phyloP scores from a whole-genome alignment of 2,113 vertebrate genomes.

The Odocoileus hemionus region DNA sequence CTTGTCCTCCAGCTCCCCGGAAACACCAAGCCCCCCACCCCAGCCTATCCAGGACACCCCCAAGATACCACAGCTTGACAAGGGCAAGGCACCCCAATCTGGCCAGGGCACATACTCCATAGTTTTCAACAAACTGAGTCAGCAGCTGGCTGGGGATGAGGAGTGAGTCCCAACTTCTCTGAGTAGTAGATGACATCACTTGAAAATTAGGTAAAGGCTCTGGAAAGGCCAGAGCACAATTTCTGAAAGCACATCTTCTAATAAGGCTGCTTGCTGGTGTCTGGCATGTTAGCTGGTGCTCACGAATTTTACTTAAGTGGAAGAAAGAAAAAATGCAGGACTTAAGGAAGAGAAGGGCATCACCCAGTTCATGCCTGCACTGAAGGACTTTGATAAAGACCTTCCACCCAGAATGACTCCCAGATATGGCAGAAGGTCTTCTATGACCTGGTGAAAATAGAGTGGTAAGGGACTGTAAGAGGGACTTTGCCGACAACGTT shows the following conservation, averaged over 20 bases:
- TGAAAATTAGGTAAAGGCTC: background rate
- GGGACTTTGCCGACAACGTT: accelerated
- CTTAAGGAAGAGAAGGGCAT: background rate
- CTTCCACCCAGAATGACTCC: background rate
- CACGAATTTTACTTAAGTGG: background rate
- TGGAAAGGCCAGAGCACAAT: background rate
- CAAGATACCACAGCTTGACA: background rate
- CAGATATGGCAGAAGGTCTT: background rate
- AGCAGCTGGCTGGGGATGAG: background rate
- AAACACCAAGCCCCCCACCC: background rate
- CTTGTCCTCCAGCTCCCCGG: background rate
- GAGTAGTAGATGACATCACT: background rate
- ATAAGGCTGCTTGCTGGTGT: background rate
- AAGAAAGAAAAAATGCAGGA: background rate
- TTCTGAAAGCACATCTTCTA: background rate
- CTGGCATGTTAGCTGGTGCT: background rate
- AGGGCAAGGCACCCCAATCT: background rate
- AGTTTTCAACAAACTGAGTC: background rate
- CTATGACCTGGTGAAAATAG: accelerated
- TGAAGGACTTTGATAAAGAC: background rate
- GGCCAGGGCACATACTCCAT: background rate
- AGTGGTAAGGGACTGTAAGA: background rate
- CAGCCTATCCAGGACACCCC: background rate
- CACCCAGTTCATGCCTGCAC: too few relatives aligned
- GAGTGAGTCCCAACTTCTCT: background rate